These are phyloP conservation scores for Neuroterus valhalla DNA, from an alignment of 1,140 invertebrate genomes.

Conservation along the genomic window DNA sequence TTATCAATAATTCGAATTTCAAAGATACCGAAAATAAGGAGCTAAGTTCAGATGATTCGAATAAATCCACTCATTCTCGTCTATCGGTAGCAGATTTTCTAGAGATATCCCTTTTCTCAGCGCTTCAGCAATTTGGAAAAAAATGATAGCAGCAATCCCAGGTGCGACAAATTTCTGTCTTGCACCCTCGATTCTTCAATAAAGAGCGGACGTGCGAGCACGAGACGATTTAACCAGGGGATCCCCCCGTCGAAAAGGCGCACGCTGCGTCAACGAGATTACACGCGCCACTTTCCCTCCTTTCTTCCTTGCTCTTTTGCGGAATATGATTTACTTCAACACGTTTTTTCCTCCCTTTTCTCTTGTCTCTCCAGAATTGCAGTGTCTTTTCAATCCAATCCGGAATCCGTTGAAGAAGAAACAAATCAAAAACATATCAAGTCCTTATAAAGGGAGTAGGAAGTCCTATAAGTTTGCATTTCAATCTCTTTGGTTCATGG, in stretches of 20 bases:
- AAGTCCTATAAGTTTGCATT: too few species aligned
- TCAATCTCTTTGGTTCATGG: too few species aligned
- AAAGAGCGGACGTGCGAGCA: slow-evolving; percentile 60
- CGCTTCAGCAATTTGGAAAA: slow-evolving; percentile 38
- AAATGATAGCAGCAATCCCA: slow-evolving; percentile 41
- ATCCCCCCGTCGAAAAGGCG: slow-evolving; percentile 54
- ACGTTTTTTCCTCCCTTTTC: slow-evolving; percentile 46
- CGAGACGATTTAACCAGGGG: slow-evolving; percentile 64
- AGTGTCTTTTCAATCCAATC: not conserved
- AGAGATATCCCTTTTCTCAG: not conserved
- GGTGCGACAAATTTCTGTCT: slow-evolving; percentile 51
- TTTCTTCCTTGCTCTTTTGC: slow-evolving; percentile 49
- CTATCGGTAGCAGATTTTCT: not conserved
- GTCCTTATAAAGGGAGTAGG: too few species aligned
- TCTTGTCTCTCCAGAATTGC: slow-evolving; percentile 30
- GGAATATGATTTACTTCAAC: slow-evolving; percentile 64
- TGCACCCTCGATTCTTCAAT: slow-evolving; percentile 58
- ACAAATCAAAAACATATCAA: not conserved
- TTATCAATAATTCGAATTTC: too few species aligned
- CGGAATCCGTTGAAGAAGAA: not conserved
- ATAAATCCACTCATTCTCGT: not conserved
- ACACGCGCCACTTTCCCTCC: slow-evolving; percentile 61
- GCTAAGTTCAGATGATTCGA: too few species aligned
- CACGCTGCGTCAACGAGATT: slow-evolving; percentile 66
- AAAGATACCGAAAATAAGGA: too few species aligned